These are phyloP conservation scores for Lasioglossum calceatum DNA, from an alignment of 2,888 invertebrate species.

Conservation along the genomic window DNA sequence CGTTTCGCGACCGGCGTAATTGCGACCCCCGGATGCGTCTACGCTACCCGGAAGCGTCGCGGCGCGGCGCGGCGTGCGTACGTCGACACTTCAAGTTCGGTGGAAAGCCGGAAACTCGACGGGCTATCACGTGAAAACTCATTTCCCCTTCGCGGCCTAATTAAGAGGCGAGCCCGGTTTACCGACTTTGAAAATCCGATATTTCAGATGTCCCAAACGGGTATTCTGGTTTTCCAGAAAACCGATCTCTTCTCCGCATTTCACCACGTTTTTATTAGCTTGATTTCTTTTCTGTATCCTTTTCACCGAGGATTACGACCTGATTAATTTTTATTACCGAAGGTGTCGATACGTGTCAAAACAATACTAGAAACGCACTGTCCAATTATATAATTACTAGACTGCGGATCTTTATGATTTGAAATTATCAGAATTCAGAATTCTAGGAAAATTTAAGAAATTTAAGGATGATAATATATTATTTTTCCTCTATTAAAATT, in stretches of 20 bases:
- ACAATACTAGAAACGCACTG: too few relatives aligned
- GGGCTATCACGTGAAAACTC: neutral
- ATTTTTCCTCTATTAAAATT: too few relatives aligned
- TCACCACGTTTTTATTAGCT: too few relatives aligned
- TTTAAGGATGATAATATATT: too few relatives aligned
- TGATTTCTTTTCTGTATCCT: neutral
- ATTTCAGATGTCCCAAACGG: neutral
- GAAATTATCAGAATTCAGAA: too few relatives aligned
- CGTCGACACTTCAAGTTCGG: constrained; percentile 1
- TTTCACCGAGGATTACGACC: neutral
- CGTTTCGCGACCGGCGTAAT: constrained; percentile 63
- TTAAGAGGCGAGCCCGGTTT: neutral
- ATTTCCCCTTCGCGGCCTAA: constrained; percentile 7
- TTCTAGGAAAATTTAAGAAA: too few relatives aligned
- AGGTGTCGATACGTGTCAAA: too few relatives aligned
- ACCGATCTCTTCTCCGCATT: neutral
- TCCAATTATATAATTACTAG: too few relatives aligned
- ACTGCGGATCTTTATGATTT: too few relatives aligned
- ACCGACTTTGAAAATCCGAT: neutral
- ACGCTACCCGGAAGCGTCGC: constrained; percentile 30
- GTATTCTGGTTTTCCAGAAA: neutral
- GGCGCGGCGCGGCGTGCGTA: constrained; percentile 23
- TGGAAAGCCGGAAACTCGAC: neutral
- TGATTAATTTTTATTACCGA: neutral
- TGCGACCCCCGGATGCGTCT: constrained; percentile 60